A percentile compares a stretch with the other conserved stretches of the same genome.
These are phyloP conservation scores for Menidia beryllina DNA, from an alignment of 2,113 vertebrate genomes.

Conservation along the genomic window DNA sequence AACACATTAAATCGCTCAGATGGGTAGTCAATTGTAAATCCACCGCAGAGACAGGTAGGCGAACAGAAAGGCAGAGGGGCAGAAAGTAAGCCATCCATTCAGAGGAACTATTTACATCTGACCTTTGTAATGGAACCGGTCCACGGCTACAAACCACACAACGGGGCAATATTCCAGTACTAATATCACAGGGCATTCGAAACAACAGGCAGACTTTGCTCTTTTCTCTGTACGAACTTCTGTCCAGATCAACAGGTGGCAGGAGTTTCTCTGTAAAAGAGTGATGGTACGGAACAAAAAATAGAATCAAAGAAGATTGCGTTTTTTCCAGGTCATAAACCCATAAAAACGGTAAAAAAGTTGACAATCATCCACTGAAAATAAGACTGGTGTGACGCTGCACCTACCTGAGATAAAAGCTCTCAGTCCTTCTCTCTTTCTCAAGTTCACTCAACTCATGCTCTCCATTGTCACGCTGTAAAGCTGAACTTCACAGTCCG, in stretches of 20 bases:
- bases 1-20: slow-evolving; percentile 23
- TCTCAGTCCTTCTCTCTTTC: slow-evolving; percentile 47
- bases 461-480: slow-evolving; percentile 39
- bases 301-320: slow-evolving; percentile 20
- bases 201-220: slow-evolving; percentile 38
- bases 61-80: slow-evolving; percentile 26
- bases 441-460: slow-evolving; percentile 34
- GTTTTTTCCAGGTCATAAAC: slow-evolving; percentile 46
- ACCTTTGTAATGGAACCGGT: slow-evolving; percentile 78
- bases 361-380: slow-evolving; percentile 16
- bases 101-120: slow-evolving; percentile 80
- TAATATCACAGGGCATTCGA: slow-evolving; percentile 49
- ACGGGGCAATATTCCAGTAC: slow-evolving; percentile 47
- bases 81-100: slow-evolving; percentile 64
- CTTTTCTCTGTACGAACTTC: slow-evolving; percentile 24
- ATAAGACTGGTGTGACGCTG: slow-evolving; percentile 23
- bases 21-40: slow-evolving; percentile 30
- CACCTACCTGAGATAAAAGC: slow-evolving; percentile 65
- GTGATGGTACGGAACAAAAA: slow-evolving; percentile 16
- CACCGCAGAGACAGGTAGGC: slow-evolving; percentile 35
- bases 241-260: slow-evolving; percentile 74
- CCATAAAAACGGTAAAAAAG: slow-evolving; percentile 54
- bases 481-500: slow-evolving; percentile 65
- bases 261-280: slow-evolving; percentile 40
- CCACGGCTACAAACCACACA: slow-evolving; percentile 57